Evolutionary conservation across 2,113 vertebrate genomes (phyloP), one percentile per base, ranked within the genome.

Genomic region (Crotophaga sulcirostris): DNA sequence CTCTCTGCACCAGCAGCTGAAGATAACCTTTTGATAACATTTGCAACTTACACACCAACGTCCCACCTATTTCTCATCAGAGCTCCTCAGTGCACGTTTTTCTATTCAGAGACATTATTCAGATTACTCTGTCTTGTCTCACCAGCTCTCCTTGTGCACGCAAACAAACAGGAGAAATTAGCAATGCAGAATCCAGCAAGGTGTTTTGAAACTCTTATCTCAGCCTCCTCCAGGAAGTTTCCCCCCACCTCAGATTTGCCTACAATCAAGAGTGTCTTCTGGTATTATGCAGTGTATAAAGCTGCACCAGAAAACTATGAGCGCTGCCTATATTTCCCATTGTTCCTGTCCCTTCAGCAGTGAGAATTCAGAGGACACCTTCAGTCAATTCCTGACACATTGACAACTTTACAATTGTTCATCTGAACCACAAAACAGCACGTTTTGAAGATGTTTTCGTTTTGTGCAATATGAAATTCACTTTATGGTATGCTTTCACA

Each of bases 151-250:
- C 13, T 42, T 59, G 23, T 47, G 59, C 80, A 77, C 55, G 54
- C 55, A 90, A 90, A 96, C 84, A 94, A 96, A 73, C 13, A 4
- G 51, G 84, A 86, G 45, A 77, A 83, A 87, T 89, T 10, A 89
- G 47, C 55, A 90, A 78, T 58, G 89, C 58, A 90, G 73, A 90
- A 87, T 88, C 80, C 31, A 10, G 42, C 73, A 44, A 44, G 51
- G 18, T 13, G 11, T 55, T 94, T 55, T 49, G 33, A 74, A 88
- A 84, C n/a, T 58, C 63, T 67, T 89, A 33, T 55, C 69, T 67
- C 69, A 28, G 34, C 24, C 72, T 92, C 28, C 64, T 67, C 16
- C 64, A 89, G 44, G 74, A 52, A 49, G 26, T 33, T 38, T 16
- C 34, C 7, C 13, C 17, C 4, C 25, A 7, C 7, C 6, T 7